A percentile compares a stretch with the other conserved stretches of the same genome.
phyloP scores from a whole-genome alignment of 2,797 vertebrate species.

The Phalanger gymnotis region DNA sequence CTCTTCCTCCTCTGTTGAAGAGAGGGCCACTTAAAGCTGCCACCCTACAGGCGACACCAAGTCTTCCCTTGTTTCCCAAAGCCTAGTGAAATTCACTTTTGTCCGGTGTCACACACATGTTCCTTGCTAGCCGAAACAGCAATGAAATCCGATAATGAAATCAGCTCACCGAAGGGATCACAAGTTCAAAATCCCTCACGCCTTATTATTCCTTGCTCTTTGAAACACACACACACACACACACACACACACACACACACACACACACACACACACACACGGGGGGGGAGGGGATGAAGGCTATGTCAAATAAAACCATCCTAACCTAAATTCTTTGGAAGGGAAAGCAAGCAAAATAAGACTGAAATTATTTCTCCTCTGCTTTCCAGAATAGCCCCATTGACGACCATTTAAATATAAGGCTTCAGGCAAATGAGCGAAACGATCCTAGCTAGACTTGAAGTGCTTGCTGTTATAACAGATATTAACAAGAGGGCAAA shows the following conservation, averaged over 20 bases:
- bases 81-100: not conserved
- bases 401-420: not conserved
- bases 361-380: not conserved
- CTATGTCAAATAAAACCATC: not conserved
- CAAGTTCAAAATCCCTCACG: slow-evolving; percentile 20
- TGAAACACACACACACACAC: not conserved
- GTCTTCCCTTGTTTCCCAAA: not conserved
- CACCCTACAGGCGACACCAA: not conserved
- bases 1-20: not conserved
- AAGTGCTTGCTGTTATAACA: not conserved
- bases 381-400: not conserved
- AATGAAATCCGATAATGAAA: slow-evolving; percentile 14
- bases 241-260: slow-evolving; percentile 18
- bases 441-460: not conserved
- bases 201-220: not conserved
- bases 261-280: not conserved
- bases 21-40: not conserved
- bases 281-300: not conserved
- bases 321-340: not conserved
- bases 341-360: not conserved
- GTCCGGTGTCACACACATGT: not conserved
- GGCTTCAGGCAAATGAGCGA: not conserved
- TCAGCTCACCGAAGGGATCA: slow-evolving; percentile 37
- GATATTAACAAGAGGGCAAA: not conserved
- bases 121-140: not conserved